These are phyloP conservation scores for Drosophila ezoana DNA, from an alignment of 2,888 invertebrate genomes.

Conservation along the genomic window DNA sequence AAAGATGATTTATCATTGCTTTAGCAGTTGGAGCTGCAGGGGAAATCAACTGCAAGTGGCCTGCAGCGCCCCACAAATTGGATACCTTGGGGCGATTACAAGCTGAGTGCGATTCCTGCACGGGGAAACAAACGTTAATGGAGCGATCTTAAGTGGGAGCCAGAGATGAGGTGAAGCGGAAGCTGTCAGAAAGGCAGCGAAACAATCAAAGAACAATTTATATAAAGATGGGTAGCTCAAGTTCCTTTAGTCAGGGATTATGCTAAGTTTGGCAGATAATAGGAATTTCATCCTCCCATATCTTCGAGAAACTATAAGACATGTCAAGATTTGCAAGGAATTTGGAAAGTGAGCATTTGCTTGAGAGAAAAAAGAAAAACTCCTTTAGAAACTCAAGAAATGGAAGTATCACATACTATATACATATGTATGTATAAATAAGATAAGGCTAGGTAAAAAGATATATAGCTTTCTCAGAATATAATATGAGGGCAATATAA, in stretches of 20 bases:
- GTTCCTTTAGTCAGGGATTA: background rate
- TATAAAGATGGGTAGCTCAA: background rate
- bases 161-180: background rate
- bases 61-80: slow-evolving; percentile 69
- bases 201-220: background rate
- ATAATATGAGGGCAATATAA: too few species aligned
- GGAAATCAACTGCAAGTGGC: slow-evolving; percentile 12
- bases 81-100: slow-evolving; percentile 49
- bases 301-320: too few species aligned
- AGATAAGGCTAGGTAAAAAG: too few species aligned
- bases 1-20: slow-evolving; percentile 78
- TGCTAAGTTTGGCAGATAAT: background rate
- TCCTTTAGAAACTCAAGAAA: too few species aligned
- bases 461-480: background rate
- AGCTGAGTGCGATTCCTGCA: slow-evolving; percentile 13
- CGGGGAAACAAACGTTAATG: slow-evolving; percentile 23
- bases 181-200: background rate
- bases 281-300: background rate
- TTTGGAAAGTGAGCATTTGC: too few species aligned
- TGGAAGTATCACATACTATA: too few species aligned
- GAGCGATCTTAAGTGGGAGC: slow-evolving; percentile 9
- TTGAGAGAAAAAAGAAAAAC: too few species aligned
- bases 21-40: background rate
- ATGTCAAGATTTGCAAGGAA: too few species aligned
- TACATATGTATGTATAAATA: too few species aligned